These are phyloP conservation scores for Holotrichia oblita DNA, from an alignment of 1,140 invertebrate species.

Conservation along the genomic window DNA sequence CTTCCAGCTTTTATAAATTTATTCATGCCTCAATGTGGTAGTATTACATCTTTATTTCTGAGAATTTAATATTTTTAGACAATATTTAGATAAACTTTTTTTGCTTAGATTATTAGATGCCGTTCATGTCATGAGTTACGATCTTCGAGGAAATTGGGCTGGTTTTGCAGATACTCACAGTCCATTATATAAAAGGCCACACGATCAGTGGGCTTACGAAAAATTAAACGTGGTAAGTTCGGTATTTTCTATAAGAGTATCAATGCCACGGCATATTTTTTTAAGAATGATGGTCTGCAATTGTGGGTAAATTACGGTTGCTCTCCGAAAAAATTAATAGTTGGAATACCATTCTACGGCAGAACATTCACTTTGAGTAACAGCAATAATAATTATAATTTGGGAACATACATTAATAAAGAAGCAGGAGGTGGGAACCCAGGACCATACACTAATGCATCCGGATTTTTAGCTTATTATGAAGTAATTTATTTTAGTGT, in stretches of 20 bases:
- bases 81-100: neutral
- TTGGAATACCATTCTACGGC: slow-evolving; percentile 89
- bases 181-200: slow-evolving; percentile 82
- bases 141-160: slow-evolving; percentile 91
- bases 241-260: neutral
- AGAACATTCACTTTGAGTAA: slow-evolving; percentile 81
- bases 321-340: slow-evolving; percentile 85
- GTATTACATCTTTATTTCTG: too few relatives aligned
- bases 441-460: slow-evolving; percentile 85
- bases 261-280: slow-evolving; percentile 39
- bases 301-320: slow-evolving; percentile 90
- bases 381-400: slow-evolving; percentile 82
- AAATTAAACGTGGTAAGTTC: slow-evolving; percentile 84
- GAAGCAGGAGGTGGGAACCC: slow-evolving; percentile 85
- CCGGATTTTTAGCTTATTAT: slow-evolving; percentile 89
- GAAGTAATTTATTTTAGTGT: slow-evolving; percentile 67
- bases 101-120: slow-evolving; percentile 74
- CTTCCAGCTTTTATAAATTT: neutral
- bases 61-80: neutral
- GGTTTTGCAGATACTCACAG: slow-evolving; percentile 89
- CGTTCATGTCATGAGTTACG: slow-evolving; percentile 91
- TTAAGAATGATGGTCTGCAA: slow-evolving; percentile 82
- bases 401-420: slow-evolving; percentile 87
- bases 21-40: too few relatives aligned
- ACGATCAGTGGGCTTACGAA: slow-evolving; percentile 88